Base-by-base conservation (phyloP, 2,113 vertebrate species). In the Oncorhynchus masou region DNA sequence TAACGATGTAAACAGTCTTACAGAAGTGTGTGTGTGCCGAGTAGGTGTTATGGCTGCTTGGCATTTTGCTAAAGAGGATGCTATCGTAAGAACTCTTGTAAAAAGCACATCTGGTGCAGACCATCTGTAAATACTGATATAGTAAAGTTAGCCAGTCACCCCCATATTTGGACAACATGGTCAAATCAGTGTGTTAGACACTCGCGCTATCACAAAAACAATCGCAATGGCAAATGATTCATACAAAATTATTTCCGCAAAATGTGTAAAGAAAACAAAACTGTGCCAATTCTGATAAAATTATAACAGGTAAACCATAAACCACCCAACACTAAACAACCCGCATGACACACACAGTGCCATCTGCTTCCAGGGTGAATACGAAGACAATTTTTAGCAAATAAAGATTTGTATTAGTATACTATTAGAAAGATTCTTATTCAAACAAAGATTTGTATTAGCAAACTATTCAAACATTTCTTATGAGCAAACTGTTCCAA, bases 51-150 rank as follows among this genome's bases (percentile, higher is more conserved):
- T 80, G 78, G 79, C 76, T 78, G 80, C 59, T 71, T 73, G 80
- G 70, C 78, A 71, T 70, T 66, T 77, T 84, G 67, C 80, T 86
- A 77, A 87, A 85, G 77, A 83, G 78, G 84, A 78, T 62, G 27
- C 79, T 57, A 73, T 84, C 79, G 82, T 89, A 87, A 88, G 9
- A 9, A 45, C 11, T 9, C 16, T 54, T 19, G 51, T 19, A 16
- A 54, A 54, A 54, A 19, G 51, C 51, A 4, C 51, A 54, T 54
- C 51, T 54, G 51, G 13, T 54, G 51, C 16, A 54, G 15, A 54
- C 51, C 16, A 54, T 54, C 51, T 54, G 51, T 15, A 90, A 88
- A 86, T 81, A 89, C 72, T 76, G 75, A 83, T 75, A 83, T 49
- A 79, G 73, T 77, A 81, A 80, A 73, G 79, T 80, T 81, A 75